Evolutionary conservation across 2,797 vertebrate genomes (phyloP), one percentile per base, ranked within the genome.

Genomic region (Anas bernieri): DNA sequence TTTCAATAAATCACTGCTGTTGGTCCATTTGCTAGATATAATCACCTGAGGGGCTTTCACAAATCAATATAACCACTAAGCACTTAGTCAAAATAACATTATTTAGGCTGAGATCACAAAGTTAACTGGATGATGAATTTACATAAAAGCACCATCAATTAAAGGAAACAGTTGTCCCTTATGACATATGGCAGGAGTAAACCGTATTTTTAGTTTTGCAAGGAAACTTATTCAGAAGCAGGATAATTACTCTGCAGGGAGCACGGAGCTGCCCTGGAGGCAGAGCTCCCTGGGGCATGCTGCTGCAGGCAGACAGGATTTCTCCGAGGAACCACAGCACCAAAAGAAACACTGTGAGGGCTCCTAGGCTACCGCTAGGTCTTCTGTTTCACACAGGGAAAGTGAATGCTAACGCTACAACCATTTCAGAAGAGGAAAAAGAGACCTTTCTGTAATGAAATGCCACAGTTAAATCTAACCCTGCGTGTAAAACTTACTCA

Each of bases 31-130:
- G 74, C 70, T 93, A 92, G 91, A 95, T 7, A 62, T 75, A 96
- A 95, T 80, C 41, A 90, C 87, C 90, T 82, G 86, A 95, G 81
- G 83, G 78, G 77, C 41, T 94, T 93, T 86, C 70, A 81, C 62
- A 88, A 96, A 97, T 97, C 97, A 95, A 96, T 97, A 92, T 43
- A 93, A 70, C 63, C 62, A 75, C 70, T 59, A 91, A 93, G 78
- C 90, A 92, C 87, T 95, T 81, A 94, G 86, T 93, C 92, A 93
- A 96, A 97, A 92, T 86, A 94, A 86, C 70, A 83, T 93, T 92
- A 93, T 94, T 94, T 89, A 93, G 92, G 39, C 83, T 93, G 81
- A 96, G 83, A 93, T 92, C 93, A 94, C 90, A 78, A 94, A 95
- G 92, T 94, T 96, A 89, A 93, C 95, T 86, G 85, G 68, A 83